These are phyloP conservation scores for Squalus acanthias DNA, from an alignment of 2,797 vertebrate genomes.

Conservation along the genomic window DNA sequence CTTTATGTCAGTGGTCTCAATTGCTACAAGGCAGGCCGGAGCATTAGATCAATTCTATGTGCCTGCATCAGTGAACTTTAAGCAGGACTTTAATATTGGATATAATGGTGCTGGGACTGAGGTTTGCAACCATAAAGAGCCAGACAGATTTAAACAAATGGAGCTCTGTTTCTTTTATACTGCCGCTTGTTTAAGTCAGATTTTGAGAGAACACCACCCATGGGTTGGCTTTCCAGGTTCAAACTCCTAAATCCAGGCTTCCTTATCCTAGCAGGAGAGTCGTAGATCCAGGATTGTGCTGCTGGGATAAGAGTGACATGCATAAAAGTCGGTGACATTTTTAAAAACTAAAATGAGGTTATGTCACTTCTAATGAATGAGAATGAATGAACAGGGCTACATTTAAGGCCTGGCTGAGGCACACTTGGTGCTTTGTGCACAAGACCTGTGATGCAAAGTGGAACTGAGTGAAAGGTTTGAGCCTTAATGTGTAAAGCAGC, in stretches of 20 bases:
- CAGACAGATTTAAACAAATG: not conserved
- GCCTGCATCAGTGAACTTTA: not conserved
- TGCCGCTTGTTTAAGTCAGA: not conserved
- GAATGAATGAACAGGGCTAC: not conserved
- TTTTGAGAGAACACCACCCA: not conserved
- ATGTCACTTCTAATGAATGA: not conserved
- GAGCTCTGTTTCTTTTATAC: not conserved
- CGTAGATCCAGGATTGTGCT: not conserved
- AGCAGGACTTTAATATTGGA: not conserved
- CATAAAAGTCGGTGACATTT: not conserved
- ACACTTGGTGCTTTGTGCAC: not conserved
- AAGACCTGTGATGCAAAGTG: not conserved
- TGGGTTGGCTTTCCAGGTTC: not conserved
- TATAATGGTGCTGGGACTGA: not conserved
- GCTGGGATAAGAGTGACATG: not conserved
- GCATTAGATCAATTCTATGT: not conserved
- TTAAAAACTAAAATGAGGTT: not conserved
- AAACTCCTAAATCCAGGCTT: not conserved
- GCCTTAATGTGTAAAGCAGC: not conserved
- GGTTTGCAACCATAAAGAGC: not conserved
- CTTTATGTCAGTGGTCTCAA: not conserved
- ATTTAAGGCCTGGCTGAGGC: not conserved
- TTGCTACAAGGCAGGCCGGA: not conserved
- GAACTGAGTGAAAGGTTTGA: not conserved
- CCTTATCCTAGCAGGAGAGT: not conserved